Evolutionary conservation across 1,140 invertebrate genomes (phyloP).

Genomic region (Halictus rubicundus): DNA sequence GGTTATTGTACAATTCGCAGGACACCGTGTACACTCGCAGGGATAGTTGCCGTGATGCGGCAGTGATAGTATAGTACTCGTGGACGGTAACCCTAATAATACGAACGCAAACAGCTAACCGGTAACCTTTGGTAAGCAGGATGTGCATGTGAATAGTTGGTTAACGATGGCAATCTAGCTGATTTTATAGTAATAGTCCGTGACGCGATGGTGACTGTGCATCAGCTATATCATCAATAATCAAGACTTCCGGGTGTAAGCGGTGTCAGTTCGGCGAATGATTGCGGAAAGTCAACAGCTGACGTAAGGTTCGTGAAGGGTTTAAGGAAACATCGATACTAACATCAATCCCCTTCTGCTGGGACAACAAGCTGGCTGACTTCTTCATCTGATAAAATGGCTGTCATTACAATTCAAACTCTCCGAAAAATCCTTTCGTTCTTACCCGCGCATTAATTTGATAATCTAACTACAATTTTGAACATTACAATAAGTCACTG

Average conservation of each 20-base stretch:
- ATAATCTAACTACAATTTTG: too few relatives aligned
- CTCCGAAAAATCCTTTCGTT: too few relatives aligned
- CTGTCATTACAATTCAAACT: background rate
- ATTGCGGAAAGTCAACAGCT: background rate
- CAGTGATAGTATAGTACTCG: slow-evolving; percentile 10
- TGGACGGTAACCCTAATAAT: slow-evolving; percentile 10
- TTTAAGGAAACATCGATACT: background rate
- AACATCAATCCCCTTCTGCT: background rate
- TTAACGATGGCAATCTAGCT: slow-evolving; percentile 30
- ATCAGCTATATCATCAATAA: slow-evolving; percentile 20
- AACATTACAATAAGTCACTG: too few relatives aligned
- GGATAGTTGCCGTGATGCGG: background rate
- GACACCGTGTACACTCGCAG: slow-evolving; percentile 2
- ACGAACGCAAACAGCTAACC: slow-evolving; percentile 26
- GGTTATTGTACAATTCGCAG: background rate
- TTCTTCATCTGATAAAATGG: background rate
- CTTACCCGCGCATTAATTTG: too few relatives aligned
- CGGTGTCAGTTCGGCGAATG: slow-evolving; percentile 2
- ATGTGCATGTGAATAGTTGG: slow-evolving; percentile 29
- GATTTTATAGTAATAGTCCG: slow-evolving; percentile 41
- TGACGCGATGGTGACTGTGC: slow-evolving; percentile 11
- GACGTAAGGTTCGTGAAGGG: background rate
- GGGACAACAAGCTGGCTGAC: background rate
- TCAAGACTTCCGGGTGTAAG: slow-evolving; percentile 22
- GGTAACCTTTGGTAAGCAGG: slow-evolving; percentile 34